These are phyloP conservation scores for Apostichopus japonicus DNA, from an alignment of 35 echinoderm and acorn worm genomes.

Conservation along the genomic window DNA sequence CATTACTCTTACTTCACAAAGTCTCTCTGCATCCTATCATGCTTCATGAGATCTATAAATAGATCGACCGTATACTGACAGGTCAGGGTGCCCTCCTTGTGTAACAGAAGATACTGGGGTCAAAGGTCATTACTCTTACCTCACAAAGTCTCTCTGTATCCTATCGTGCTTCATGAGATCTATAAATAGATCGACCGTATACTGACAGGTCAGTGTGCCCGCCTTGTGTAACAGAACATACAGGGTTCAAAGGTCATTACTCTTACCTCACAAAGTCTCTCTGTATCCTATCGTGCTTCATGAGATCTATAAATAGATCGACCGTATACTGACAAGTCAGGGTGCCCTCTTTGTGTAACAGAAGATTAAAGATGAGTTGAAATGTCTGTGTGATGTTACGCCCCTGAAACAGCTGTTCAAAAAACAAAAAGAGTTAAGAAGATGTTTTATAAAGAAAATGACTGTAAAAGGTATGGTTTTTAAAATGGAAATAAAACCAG, in stretches of 20 bases:
- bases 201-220: background rate
- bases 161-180: slow-evolving; percentile 28
- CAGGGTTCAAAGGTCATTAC: background rate
- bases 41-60: slow-evolving; percentile 18
- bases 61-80: slow-evolving; percentile 29
- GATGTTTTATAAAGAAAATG: background rate
- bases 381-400: slow-evolving; percentile 34
- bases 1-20: background rate
- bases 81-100: slow-evolving; percentile 12
- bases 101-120: background rate
- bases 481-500: too few relatives aligned
- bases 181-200: slow-evolving; percentile 30
- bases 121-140: background rate
- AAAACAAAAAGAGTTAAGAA: background rate
- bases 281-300: slow-evolving; percentile 24
- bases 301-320: slow-evolving; percentile 27
- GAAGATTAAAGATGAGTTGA: slow-evolving; percentile 37
- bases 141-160: slow-evolving; percentile 14
- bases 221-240: slow-evolving; percentile 27
- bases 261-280: slow-evolving; percentile 9
- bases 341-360: slow-evolving; percentile 13
- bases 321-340: slow-evolving; percentile 10
- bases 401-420: slow-evolving; percentile 16
- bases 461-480: too few relatives aligned
- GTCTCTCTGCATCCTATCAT: slow-evolving; percentile 15